These are phyloP conservation scores for Asbolus verrucosus DNA, from an alignment of 1,140 invertebrate genomes.

Conservation along the genomic window DNA sequence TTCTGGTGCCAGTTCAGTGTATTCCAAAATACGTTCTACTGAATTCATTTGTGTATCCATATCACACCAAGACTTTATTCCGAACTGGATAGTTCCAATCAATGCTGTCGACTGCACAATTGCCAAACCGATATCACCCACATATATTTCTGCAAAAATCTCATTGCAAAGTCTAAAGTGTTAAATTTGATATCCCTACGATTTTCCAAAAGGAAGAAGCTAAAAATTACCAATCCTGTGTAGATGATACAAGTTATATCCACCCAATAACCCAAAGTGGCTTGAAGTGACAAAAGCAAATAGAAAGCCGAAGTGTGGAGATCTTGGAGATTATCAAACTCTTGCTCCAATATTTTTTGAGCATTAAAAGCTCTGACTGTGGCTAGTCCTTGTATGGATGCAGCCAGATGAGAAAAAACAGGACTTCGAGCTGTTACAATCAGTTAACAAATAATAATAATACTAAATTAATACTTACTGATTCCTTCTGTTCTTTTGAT, in stretches of 20 bases:
- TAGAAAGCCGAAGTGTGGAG: slow-evolving; percentile 67
- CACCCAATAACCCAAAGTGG: too few relatives aligned
- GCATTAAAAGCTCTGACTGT: slow-evolving; percentile 88
- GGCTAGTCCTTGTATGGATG: slow-evolving; percentile 77
- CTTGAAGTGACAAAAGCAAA: too few relatives aligned
- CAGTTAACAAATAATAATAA: background rate
- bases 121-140: background rate
- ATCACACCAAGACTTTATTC: slow-evolving; percentile 72
- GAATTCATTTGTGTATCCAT: slow-evolving; percentile 82
- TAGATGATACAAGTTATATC: too few relatives aligned
- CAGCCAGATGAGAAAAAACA: slow-evolving; percentile 75
- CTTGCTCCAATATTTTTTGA: slow-evolving; percentile 79
- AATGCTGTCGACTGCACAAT: background rate
- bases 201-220: slow-evolving; percentile 47
- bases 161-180: too few relatives aligned
- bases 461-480: background rate
- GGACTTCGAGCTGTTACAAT: slow-evolving; percentile 67
- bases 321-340: slow-evolving; percentile 85
- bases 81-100: slow-evolving; percentile 73
- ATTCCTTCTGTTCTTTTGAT: too few relatives aligned
- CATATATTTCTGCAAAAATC: background rate
- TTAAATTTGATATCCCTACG: slow-evolving; percentile 44
- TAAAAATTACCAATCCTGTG: too few relatives aligned
- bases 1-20: slow-evolving; percentile 76
- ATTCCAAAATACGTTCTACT: slow-evolving; percentile 81